Percentiles rank a stretch among this genome's conserved stretches.
These are phyloP conservation scores for Philereme transversata DNA, from an alignment of 2,888 invertebrate genomes.

Conservation along the genomic window DNA sequence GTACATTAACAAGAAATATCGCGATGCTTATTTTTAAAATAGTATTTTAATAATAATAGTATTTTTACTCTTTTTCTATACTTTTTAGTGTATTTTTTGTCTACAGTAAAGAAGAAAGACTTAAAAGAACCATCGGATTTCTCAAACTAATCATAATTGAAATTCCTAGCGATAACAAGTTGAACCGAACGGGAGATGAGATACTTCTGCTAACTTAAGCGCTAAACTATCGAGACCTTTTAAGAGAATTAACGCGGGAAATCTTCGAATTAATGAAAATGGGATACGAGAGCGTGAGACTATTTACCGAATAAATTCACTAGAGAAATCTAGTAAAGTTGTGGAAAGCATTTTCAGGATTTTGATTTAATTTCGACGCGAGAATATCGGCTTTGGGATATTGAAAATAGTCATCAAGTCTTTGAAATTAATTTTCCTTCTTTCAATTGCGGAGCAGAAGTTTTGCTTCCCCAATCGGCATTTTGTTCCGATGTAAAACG, in stretches of 20 bases:
- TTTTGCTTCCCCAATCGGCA: slow-evolving; percentile 41
- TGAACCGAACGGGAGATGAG: slow-evolving; percentile 41
- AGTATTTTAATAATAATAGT: no score
- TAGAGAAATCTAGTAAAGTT: slow-evolving; percentile 8
- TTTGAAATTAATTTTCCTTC: slow-evolving; percentile 14
- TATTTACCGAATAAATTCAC: slow-evolving; percentile 6
- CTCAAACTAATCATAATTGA: slow-evolving; percentile 34
- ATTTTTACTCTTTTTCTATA: no score
- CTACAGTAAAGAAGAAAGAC: background rate
- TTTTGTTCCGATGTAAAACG: slow-evolving; percentile 48
- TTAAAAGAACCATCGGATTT: slow-evolving; percentile 13
- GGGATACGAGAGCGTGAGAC: slow-evolving; percentile 4
- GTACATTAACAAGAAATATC: no score
- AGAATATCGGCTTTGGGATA: slow-evolving; percentile 13
- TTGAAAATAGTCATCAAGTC: slow-evolving; percentile 15
- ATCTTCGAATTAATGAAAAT: slow-evolving; percentile 54
- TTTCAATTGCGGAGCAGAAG: slow-evolving; percentile 38
- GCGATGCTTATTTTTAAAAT: no score
- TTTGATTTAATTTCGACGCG: slow-evolving; percentile 12
- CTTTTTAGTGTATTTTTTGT: no score
- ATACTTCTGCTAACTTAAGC: slow-evolving; percentile 44
- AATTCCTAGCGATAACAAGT: slow-evolving; percentile 20
- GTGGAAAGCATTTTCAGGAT: slow-evolving; percentile 10
- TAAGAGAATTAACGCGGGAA: slow-evolving; percentile 52
- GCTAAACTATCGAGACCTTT: slow-evolving; percentile 51